Percentiles rank a stretch among this genome's conserved stretches.
Evolutionary conservation across 2,113 vertebrate species (phyloP).

Genomic region (Chaetorhynchus papuensis): DNA sequence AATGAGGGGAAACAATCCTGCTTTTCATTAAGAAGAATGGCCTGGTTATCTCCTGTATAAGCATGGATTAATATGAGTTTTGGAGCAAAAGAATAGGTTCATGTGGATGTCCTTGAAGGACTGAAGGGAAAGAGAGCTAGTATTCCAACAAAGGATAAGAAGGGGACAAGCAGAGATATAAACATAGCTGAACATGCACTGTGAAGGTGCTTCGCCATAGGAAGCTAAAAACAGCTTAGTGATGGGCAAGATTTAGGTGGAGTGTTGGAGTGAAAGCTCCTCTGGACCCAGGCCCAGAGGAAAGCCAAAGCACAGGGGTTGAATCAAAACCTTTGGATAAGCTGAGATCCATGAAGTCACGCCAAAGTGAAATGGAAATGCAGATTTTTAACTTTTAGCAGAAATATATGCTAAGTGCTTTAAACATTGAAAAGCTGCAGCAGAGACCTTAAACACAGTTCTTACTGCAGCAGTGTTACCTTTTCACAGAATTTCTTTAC

Average conservation of each 20-base stretch:
- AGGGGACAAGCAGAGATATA: background rate
- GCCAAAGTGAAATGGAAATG: too few relatives aligned
- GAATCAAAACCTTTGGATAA: too few relatives aligned
- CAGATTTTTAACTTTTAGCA: too few relatives aligned
- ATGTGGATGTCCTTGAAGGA: background rate
- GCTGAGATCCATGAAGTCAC: too few relatives aligned
- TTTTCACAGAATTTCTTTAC: too few relatives aligned
- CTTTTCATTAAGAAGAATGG: background rate
- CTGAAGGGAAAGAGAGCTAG: background rate
- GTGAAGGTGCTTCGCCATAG: background rate
- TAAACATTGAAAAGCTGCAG: too few relatives aligned
- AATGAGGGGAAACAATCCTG: background rate
- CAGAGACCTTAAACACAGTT: too few relatives aligned
- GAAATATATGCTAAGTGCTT: too few relatives aligned
- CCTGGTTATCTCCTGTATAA: background rate
- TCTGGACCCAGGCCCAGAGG: too few relatives aligned
- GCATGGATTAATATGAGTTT: background rate
- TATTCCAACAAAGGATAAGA: background rate
- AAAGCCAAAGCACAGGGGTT: too few relatives aligned
- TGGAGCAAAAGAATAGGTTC: background rate
- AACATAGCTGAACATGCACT: background rate
- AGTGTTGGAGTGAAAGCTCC: background rate
- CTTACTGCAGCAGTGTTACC: too few relatives aligned
- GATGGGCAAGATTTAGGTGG: background rate
- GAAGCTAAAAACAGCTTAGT: background rate